Conservation (phyloP, 2,113 vertebrate genomes). For the Aphelocoma coerulescens region DNA sequence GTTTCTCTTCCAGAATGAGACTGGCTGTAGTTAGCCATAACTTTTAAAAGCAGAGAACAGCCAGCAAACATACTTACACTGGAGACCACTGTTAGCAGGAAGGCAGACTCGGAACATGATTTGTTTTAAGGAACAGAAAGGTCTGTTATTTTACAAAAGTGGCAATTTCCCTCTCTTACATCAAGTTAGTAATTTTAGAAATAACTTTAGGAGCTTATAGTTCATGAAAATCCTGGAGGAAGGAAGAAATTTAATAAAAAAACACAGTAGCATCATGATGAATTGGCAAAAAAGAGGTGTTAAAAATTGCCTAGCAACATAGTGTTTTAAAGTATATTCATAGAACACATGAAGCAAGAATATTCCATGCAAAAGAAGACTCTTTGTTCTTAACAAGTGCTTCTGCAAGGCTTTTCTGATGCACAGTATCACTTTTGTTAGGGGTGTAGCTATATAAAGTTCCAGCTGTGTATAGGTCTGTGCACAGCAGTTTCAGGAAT, state of each 20-base stretch:
- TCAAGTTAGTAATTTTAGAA: background rate
- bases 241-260: background rate
- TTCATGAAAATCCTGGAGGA: background rate
- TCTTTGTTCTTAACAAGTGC: background rate
- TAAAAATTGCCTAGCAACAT: constrained; percentile 8
- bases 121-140: background rate
- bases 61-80: background rate
- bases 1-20: background rate
- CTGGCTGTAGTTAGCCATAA: background rate
- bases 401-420: background rate
- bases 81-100: background rate
- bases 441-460: background rate
- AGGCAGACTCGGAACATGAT: background rate
- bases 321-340: background rate
- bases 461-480: background rate
- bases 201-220: background rate
- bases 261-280: background rate
- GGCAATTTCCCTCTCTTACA: background rate
- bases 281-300: background rate
- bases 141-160: background rate
- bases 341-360: background rate
- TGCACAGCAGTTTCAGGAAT: background rate
- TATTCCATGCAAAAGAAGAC: background rate
- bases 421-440: background rate
- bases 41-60: background rate